Evolutionary conservation across 1,140 invertebrate species (phyloP), one percentile per base, ranked within the genome.

Genomic region (Leptinotarsa defecta): DNA sequence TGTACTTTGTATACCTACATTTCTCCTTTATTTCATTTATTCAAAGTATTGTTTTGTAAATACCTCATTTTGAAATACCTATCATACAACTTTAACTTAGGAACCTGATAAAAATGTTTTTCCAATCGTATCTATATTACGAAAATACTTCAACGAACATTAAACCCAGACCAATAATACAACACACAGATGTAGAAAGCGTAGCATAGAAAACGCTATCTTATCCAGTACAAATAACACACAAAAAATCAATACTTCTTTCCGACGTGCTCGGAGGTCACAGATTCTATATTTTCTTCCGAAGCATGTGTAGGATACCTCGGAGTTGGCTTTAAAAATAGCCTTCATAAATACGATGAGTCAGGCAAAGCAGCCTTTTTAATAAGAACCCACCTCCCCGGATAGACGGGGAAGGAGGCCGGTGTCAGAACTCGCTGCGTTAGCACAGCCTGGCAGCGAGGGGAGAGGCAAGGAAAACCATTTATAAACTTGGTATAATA

Each of bases 261-360:
- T 68, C 67, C 67, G 67, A 34, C 34, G 19, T 19, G 6, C 67
- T 68, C 19, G 24, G 67, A 68, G 67, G 67, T 68, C 67, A 48
- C 24, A 68, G n/a, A 43, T 68, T 68, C 67, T 68, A 68, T 68
- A 68, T 34, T 68, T 68, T 19, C 43, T 68, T 68, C 67, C 67
- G 67, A 68, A 68, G 67, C 67, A 68, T 68, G 67, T 68, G 24
- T 68, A n/a, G 52, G 13, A 57, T 68, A 68, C 8, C 27, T 43
- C 67, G 24, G 43, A 68, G 67, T 68, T 68, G 24, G 24, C 20
- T 65, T 65, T 68, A 43, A 68, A 68, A 68, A 68, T 68, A 68
- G 67, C 67, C 34, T 68, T 43, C 67, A 68, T 68, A 68, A 68
- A 68, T 68, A 19, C 24, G 34, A 68, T 68, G 67, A 68, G 24